Evolutionary conservation across 2,888 invertebrate species (phyloP).

Genomic region (Aphodius granarius): DNA sequence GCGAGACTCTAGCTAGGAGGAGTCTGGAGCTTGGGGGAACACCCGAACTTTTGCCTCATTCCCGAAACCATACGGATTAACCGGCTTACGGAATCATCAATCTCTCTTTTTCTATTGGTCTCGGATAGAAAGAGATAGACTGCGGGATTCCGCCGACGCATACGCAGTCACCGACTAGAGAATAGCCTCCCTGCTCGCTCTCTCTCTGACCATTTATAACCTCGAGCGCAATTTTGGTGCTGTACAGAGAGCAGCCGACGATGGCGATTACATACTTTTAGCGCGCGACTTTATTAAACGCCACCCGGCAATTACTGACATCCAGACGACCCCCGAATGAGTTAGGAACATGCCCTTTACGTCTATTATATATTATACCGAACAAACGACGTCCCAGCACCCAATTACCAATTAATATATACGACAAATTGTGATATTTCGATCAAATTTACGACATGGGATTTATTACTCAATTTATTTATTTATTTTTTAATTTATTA

Average conservation of each 20-base stretch:
- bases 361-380: not conserved
- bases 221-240: slow-evolving; percentile 22
- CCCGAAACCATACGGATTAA: no score
- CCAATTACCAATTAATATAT: not conserved
- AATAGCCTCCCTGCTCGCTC: no score
- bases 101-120: no score
- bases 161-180: no score
- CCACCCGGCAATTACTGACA: slow-evolving; percentile 20
- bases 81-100: no score
- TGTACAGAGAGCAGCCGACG: slow-evolving; percentile 9
- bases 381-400: not conserved
- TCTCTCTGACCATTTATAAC: slow-evolving; percentile 6
- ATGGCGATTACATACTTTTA: slow-evolving; percentile 26
- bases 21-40: not conserved
- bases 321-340: slow-evolving; percentile 4
- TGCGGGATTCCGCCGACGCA: no score
- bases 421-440: not conserved
- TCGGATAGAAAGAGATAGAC: no score
- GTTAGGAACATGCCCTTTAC: not conserved
- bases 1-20: not conserved
- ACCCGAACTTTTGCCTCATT: no score
- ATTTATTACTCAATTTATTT: no score
- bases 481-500: no score
- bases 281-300: slow-evolving; percentile 24
- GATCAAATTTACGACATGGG: no score